These are phyloP conservation scores for Propithecus deckenii DNA, from an alignment of 2,797 vertebrate genomes.

Conservation along the genomic window DNA sequence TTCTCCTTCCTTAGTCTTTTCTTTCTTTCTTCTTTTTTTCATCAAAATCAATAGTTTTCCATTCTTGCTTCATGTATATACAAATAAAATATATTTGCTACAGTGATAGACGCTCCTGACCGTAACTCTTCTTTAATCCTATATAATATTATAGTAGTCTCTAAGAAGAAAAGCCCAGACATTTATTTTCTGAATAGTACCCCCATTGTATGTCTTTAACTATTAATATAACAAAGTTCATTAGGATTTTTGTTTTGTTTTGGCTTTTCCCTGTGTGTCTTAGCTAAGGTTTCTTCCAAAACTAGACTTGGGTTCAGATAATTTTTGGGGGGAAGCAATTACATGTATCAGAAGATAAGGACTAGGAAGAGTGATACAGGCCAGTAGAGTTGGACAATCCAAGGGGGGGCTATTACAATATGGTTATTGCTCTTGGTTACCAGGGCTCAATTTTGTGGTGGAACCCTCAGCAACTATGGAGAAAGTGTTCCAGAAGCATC, in stretches of 20 bases:
- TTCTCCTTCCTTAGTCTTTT: background rate
- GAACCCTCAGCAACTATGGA: rapidly evolving
- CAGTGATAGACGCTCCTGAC: background rate
- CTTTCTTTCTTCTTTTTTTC: background rate
- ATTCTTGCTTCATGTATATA: background rate
- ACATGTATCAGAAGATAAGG: background rate
- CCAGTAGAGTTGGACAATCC: background rate
- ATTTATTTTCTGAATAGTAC: background rate
- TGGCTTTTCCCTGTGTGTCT: background rate
- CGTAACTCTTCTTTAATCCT: background rate
- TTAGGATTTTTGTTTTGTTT: background rate
- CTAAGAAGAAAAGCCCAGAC: background rate
- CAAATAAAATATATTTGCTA: background rate
- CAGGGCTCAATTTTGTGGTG: background rate
- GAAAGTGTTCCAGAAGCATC: background rate
- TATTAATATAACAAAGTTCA: background rate
- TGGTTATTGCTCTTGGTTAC: background rate
- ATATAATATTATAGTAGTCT: background rate
- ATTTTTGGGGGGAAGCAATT: background rate
- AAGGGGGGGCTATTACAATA: background rate
- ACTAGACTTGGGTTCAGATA: background rate
- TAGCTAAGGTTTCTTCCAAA: background rate
- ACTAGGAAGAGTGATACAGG: background rate
- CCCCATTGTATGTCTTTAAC: background rate
- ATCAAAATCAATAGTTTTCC: background rate